Evolutionary conservation across 2,888 invertebrate genomes (phyloP).

Genomic region (Gasteruption jaculator): DNA sequence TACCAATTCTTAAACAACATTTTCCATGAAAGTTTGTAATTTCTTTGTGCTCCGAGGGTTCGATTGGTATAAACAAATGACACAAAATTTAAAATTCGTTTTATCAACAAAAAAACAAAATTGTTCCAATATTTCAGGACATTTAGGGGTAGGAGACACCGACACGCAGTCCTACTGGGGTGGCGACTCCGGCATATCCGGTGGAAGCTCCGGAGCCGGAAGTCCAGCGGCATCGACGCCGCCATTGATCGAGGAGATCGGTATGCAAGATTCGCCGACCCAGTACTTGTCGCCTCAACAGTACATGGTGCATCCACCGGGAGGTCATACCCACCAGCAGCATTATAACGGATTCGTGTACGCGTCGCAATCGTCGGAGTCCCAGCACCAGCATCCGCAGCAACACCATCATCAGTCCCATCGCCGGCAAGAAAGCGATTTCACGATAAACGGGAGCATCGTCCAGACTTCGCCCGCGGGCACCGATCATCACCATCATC

Average conservation of each 20-base stretch:
- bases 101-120: no score
- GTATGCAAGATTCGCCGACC: constrained; percentile 38
- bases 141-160: constrained; percentile 33
- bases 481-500: constrained; percentile 25
- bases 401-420: constrained; percentile 26
- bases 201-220: constrained; percentile 46
- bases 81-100: no score
- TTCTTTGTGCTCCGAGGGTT: no score
- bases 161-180: constrained; percentile 48
- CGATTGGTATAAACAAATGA: no score
- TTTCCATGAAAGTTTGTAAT: no score
- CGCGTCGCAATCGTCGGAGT: constrained; percentile 23
- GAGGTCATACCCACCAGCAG: no score
- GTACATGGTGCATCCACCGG: constrained; percentile 26
- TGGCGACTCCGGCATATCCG: constrained; percentile 47
- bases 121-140: constrained; percentile 29
- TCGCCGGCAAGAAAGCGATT: constrained; percentile 24
- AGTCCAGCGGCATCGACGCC: constrained; percentile 48
- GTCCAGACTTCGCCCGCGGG: constrained; percentile 10
- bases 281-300: constrained; percentile 39
- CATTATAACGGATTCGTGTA: constrained; percentile 32
- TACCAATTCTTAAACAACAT: no score
- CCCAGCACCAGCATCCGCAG: constrained; percentile 18
- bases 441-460: constrained; percentile 9
- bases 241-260: constrained; percentile 46